Conservation (phyloP, 2,888 invertebrate genomes). For the Noctua janthe region DNA sequence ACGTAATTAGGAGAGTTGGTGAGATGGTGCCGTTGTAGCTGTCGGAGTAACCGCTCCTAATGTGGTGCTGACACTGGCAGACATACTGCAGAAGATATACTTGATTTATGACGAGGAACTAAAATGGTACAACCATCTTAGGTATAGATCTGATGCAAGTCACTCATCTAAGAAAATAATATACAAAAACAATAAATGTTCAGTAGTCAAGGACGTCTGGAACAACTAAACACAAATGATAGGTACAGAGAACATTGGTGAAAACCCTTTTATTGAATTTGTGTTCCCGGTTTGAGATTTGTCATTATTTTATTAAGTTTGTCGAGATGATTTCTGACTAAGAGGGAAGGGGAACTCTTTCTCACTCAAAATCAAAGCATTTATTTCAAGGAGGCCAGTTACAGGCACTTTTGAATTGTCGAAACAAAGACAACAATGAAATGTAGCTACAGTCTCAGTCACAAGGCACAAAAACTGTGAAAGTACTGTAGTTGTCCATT, state of each 20-base stretch:
- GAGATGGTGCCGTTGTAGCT: constrained; percentile 10
- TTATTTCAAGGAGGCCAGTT: too few relatives aligned
- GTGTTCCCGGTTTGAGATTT: background rate
- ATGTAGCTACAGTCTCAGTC: too few relatives aligned
- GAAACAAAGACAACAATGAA: too few relatives aligned
- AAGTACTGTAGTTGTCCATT: too few relatives aligned
- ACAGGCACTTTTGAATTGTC: too few relatives aligned
- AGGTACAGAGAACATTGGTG: background rate
- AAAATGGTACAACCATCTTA: background rate
- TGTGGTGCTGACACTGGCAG: background rate
- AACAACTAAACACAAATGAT: background rate
- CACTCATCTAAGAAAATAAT: background rate
- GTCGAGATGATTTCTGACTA: background rate
- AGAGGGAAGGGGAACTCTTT: background rate
- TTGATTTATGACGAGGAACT: background rate
- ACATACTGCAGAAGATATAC: background rate
- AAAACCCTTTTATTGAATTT: background rate
- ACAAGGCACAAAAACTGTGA: too few relatives aligned
- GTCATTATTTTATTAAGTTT: background rate
- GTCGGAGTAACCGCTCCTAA: background rate
- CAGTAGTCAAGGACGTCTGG: background rate
- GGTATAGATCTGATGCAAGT: background rate
- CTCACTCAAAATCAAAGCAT: too few relatives aligned
- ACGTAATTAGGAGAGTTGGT: constrained; percentile 30
- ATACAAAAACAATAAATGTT: background rate